Evolutionary conservation across 1,140 invertebrate species (phyloP).

Genomic region (Phthorimaea operculella): DNA sequence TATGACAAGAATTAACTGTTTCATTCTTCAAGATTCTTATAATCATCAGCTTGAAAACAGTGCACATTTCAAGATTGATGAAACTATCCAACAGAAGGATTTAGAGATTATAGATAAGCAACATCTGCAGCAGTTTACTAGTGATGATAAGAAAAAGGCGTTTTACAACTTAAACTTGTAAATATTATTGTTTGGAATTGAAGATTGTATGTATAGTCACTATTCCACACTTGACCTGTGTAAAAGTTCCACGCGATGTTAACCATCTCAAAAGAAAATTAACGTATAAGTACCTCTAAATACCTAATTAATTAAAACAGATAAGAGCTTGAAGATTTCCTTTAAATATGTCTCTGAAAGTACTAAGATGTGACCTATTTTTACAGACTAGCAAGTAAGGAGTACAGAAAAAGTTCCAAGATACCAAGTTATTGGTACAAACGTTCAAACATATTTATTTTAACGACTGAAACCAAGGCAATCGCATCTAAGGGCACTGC

Average conservation of each 20-base stretch:
- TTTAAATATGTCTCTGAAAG: too few species aligned
- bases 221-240: too few species aligned
- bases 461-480: too few species aligned
- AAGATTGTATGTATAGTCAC: too few species aligned
- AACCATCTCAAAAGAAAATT: too few species aligned
- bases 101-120: not conserved
- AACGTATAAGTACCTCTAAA: too few species aligned
- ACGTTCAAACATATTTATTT: too few species aligned
- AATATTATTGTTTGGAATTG: not conserved
- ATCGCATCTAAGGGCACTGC: too few species aligned
- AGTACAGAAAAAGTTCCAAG: constrained; percentile 1
- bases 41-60: constrained; percentile 15
- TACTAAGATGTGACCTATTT: constrained; percentile 5
- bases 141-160: not conserved
- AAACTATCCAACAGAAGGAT: not conserved
- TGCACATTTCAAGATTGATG: constrained; percentile 20
- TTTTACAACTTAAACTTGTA: not conserved
- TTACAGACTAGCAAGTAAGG: constrained; percentile 12
- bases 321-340: too few species aligned
- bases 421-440: not conserved
- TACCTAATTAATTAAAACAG: too few species aligned
- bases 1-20: not conserved
- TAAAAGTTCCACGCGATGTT: too few species aligned
- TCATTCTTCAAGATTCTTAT: not conserved
- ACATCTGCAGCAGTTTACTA: not conserved